Conservation (phyloP, 2,797 vertebrate species). For the Emydoidea blandingii region DNA sequence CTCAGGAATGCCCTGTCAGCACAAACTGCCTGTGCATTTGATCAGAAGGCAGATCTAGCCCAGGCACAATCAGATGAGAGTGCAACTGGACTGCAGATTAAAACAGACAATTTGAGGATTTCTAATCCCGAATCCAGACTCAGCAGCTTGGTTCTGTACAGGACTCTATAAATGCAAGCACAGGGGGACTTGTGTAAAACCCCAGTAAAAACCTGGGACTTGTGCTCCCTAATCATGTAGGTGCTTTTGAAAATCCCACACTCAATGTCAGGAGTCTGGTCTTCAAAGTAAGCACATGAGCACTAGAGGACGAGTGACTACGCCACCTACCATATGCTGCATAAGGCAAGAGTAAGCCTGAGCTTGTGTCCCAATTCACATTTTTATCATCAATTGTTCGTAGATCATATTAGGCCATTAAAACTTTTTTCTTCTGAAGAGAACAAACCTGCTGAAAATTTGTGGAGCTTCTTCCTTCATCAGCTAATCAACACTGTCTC, state of each 20-base stretch:
- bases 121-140: background rate
- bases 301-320: background rate
- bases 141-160: background rate
- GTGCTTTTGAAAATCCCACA: background rate
- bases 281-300: background rate
- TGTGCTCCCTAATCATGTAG: background rate
- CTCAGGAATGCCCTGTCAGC: background rate
- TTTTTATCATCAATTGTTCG: background rate
- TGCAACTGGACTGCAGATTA: background rate
- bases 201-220: background rate
- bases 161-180: background rate
- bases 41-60: background rate
- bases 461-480: background rate
- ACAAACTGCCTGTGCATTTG: background rate
- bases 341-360: background rate
- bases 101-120: background rate
- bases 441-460: background rate
- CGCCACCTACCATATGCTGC: background rate
- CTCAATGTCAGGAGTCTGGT: background rate
- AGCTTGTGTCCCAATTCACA: constrained; percentile 3
- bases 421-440: background rate
- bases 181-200: background rate
- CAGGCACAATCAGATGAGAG: background rate
- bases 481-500: background rate
- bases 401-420: background rate